These are phyloP conservation scores for Caradrina kadenii DNA, from an alignment of 2,888 invertebrate species.

Conservation along the genomic window DNA sequence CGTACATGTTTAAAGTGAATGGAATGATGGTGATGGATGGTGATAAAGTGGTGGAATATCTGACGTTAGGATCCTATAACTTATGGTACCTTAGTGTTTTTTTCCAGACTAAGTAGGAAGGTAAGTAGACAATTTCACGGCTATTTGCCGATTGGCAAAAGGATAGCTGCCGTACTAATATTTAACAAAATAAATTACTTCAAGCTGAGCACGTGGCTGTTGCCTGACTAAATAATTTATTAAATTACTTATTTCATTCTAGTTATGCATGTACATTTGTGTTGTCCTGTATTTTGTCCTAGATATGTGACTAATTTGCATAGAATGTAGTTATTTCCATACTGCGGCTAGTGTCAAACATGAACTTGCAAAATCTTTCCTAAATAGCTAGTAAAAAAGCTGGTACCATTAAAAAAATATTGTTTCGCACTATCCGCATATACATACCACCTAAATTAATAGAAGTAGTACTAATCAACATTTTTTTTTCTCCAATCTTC, in stretches of 20 bases:
- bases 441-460: neutral
- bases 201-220: neutral
- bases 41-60: neutral
- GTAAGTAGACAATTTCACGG: conserved; percentile 5
- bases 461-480: conserved; percentile 52
- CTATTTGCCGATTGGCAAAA: neutral
- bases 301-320: conserved; percentile 46
- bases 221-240: neutral
- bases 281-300: conserved; percentile 44
- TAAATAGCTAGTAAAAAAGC: neutral
- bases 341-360: conserved; percentile 7
- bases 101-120: conserved; percentile 7
- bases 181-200: neutral
- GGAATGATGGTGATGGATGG: too few species aligned
- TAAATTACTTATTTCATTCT: neutral
- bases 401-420: neutral
- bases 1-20: too few species aligned
- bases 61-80: neutral
- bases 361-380: neutral
- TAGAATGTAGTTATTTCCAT: conserved; percentile 21
- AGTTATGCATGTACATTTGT: conserved; percentile 55
- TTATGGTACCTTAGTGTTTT: neutral
- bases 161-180: neutral
- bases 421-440: conserved; percentile 17
- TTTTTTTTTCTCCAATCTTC: conserved; percentile 46